These are phyloP conservation scores for Sycophila texana DNA, from an alignment of 2,888 invertebrate genomes.

Conservation along the genomic window DNA sequence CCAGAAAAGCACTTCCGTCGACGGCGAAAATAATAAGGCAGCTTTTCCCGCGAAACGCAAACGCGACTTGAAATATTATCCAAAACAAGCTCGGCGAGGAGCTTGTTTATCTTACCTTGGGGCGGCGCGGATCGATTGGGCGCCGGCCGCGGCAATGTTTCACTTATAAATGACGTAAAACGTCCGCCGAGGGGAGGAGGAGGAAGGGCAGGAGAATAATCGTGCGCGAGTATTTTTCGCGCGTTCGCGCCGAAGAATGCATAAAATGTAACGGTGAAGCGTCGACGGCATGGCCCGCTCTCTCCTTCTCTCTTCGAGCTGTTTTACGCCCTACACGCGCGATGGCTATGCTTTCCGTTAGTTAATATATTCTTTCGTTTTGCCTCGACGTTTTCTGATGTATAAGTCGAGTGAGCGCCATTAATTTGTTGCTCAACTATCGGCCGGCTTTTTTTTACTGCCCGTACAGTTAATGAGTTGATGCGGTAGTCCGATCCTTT, in stretches of 20 bases:
- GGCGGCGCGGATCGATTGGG: slow-evolving; percentile 32
- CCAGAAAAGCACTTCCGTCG: slow-evolving; percentile 41
- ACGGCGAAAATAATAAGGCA: slow-evolving; percentile 40
- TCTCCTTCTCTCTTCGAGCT: not conserved
- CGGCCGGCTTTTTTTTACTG: too few relatives aligned
- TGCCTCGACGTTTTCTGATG: too few relatives aligned
- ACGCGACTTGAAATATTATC: slow-evolving; percentile 54
- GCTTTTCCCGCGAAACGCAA: slow-evolving; percentile 28
- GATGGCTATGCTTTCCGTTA: too few relatives aligned
- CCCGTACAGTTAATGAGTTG: too few relatives aligned
- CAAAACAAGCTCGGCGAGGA: slow-evolving; percentile 43
- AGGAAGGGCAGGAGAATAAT: not conserved
- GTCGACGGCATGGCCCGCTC: slow-evolving; percentile 3
- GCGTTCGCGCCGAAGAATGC: slow-evolving; percentile 26
- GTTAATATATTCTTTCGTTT: too few relatives aligned
- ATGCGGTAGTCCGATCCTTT: too few relatives aligned
- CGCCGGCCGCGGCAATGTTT: slow-evolving; percentile 34
- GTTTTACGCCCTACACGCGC: not conserved
- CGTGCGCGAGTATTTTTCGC: slow-evolving; percentile 28
- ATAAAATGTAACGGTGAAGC: slow-evolving; percentile 44
- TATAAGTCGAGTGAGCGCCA: too few relatives aligned
- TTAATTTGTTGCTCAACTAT: too few relatives aligned
- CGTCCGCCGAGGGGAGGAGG: not conserved
- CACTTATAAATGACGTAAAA: slow-evolving; percentile 53
- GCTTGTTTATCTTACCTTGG: slow-evolving; percentile 45